A percentile compares a stretch with the other conserved stretches of the same genome.
phyloP scores from a whole-genome alignment of 1,140 invertebrate species.

The Papilio polyxenes region DNA sequence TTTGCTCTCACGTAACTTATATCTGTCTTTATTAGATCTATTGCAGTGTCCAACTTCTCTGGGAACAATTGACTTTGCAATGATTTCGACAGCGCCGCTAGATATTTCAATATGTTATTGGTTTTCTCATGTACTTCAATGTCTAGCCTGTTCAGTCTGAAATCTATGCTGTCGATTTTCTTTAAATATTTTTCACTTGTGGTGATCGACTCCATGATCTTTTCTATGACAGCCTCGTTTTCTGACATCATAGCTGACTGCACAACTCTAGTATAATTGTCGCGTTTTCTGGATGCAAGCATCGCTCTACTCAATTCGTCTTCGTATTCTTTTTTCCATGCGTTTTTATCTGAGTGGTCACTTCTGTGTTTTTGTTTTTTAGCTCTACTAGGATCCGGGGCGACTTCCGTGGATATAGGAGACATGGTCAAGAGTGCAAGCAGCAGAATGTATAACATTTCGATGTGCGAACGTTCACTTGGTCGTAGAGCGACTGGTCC shows the following conservation, averaged over 20 bases:
- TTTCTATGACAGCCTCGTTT: conserved; percentile 69
- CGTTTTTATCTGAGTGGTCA: conserved; percentile 52
- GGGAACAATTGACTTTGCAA: conserved; percentile 47
- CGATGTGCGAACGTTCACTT: conserved; percentile 52
- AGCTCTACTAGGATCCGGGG: conserved; percentile 45
- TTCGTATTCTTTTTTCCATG: conserved; percentile 74
- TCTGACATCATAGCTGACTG: conserved; percentile 52
- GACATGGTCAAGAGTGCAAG: conserved; percentile 47
- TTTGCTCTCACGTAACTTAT: conserved; percentile 54
- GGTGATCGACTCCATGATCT: conserved; percentile 68
- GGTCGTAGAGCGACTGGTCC: conserved; percentile 52
- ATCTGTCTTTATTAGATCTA: conserved; percentile 56
- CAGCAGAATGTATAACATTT: conserved; percentile 52
- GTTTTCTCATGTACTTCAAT: conserved; percentile 75
- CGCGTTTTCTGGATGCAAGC: conserved; percentile 54
- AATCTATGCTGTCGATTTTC: conserved; percentile 72
- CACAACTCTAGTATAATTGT: conserved; percentile 56
- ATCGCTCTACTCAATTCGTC: conserved; percentile 67
- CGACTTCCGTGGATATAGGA: conserved; percentile 48
- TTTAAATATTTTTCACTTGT: conserved; percentile 74
- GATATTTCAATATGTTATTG: conserved; percentile 64
- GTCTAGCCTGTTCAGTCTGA: conserved; percentile 70
- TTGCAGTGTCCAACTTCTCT: conserved; percentile 54
- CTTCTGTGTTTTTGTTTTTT: conserved; percentile 54
- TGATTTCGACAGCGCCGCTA: conserved; percentile 58